phyloP scores from a whole-genome alignment of 2,113 vertebrate species.

The Cyprinodon tularosa region DNA sequence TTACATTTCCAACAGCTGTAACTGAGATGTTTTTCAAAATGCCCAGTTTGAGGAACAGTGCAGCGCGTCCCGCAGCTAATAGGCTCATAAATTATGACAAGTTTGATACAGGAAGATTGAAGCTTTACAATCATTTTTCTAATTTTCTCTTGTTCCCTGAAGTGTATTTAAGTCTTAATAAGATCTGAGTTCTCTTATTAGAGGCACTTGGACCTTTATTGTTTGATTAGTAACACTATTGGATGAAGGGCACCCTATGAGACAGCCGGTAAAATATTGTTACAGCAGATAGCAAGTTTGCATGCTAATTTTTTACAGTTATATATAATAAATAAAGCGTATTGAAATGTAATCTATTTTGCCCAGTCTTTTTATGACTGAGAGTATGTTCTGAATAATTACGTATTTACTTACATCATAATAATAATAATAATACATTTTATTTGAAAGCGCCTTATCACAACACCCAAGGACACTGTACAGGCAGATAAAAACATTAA shows the following conservation, averaged over 20 bases:
- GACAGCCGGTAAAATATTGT: slow-evolving; percentile 13
- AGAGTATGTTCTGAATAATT: too few species aligned
- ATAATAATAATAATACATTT: too few species aligned
- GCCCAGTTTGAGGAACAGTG: slow-evolving; percentile 2
- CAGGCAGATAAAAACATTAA: too few species aligned
- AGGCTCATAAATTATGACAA: not conserved
- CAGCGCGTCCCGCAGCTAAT: slow-evolving; percentile 8
- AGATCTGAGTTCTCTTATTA: slow-evolving; percentile 30
- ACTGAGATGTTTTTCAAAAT: not conserved
- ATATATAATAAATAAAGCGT: not conserved
- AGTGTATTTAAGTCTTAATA: slow-evolving; percentile 45
- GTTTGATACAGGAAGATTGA: slow-evolving; percentile 12
- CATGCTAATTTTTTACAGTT: not conserved
- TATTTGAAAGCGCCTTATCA: too few species aligned
- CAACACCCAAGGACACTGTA: too few species aligned
- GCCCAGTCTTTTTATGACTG: too few species aligned
- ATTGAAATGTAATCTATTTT: too few species aligned
- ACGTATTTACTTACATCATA: too few species aligned
- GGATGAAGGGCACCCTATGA: not conserved
- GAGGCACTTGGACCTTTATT: slow-evolving; percentile 21
- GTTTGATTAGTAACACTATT: slow-evolving; percentile 5
- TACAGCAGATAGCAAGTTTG: not conserved
- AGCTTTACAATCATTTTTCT: slow-evolving; percentile 5
- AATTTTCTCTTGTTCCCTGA: not conserved
- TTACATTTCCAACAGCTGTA: not conserved